phyloP scores from a whole-genome alignment of 2,797 vertebrate species.

The Sebastes aleutianus region DNA sequence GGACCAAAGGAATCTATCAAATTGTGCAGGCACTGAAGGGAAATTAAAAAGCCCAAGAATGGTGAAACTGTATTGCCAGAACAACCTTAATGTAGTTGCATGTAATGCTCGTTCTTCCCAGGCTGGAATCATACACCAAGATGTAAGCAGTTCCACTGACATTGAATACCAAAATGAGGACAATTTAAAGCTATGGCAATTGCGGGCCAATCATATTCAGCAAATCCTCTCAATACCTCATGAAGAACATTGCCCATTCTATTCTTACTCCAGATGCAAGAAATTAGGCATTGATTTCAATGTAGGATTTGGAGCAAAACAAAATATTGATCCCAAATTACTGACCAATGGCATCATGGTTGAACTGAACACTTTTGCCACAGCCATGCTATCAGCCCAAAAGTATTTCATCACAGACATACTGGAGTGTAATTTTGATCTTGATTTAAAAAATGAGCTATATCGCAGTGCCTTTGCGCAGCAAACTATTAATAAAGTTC shows the following conservation, averaged over 20 bases:
- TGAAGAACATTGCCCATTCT: slow-evolving; percentile 25
- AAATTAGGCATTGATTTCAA: slow-evolving; percentile 32
- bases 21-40: not conserved
- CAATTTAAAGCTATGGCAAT: slow-evolving; percentile 16
- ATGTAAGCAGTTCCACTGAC: not conserved
- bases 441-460: slow-evolving; percentile 21
- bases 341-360: slow-evolving; percentile 43
- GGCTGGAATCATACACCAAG: not conserved
- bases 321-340: slow-evolving; percentile 22
- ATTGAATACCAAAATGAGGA: not conserved
- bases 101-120: not conserved
- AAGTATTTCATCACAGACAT: slow-evolving; percentile 33
- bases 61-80: not conserved
- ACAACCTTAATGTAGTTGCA: not conserved
- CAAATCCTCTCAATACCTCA: slow-evolving; percentile 30
- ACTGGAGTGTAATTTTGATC: slow-evolving; percentile 39
- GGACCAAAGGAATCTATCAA: not conserved
- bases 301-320: slow-evolving; percentile 26
- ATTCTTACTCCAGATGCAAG: slow-evolving; percentile 29
- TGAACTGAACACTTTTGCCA: slow-evolving; percentile 14
- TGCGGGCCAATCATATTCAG: slow-evolving; percentile 4
- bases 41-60: not conserved
- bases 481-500: not conserved
- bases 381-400: not conserved
- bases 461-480: not conserved